Evolutionary conservation across 2,888 invertebrate genomes (phyloP).

Genomic region (Trichopria drosophilae): DNA sequence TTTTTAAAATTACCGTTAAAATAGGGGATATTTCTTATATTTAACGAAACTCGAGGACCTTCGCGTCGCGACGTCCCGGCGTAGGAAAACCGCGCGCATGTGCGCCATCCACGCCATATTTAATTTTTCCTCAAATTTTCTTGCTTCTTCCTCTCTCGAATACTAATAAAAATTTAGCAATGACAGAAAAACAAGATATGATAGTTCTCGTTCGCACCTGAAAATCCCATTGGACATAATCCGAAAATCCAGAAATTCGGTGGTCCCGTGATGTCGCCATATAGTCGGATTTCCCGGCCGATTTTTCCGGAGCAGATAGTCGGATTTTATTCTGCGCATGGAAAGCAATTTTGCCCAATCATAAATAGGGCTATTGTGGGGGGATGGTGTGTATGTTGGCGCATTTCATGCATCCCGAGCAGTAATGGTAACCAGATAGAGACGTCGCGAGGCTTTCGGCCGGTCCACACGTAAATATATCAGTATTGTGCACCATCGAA

Average conservation of each 20-base stretch:
- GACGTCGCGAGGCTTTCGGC: conserved; percentile 56
- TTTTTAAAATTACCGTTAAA: too few species aligned
- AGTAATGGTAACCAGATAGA: conserved; percentile 59
- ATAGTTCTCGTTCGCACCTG: too few species aligned
- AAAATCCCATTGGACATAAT: background rate
- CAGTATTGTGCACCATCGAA: background rate
- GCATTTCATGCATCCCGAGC: conserved; percentile 59
- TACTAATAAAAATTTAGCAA: too few species aligned
- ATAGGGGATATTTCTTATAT: too few species aligned
- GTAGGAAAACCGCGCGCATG: conserved; percentile 42
- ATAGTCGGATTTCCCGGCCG: conserved; percentile 15
- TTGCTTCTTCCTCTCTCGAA: conserved; percentile 29
- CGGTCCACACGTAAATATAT: conserved; percentile 55
- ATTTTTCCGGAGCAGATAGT: conserved; percentile 51
- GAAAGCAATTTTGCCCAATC: conserved; percentile 60
- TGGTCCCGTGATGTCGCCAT: background rate
- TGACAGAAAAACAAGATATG: too few species aligned
- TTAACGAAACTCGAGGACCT: too few species aligned
- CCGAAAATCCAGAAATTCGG: background rate
- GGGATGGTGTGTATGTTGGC: conserved; percentile 56
- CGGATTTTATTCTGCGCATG: conserved; percentile 60
- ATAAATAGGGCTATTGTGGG: conserved; percentile 60
- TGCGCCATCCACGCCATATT: conserved; percentile 50
- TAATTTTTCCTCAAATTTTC: conserved; percentile 54
- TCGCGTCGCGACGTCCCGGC: conserved; percentile 8